These are phyloP conservation scores for Maniola jurtina DNA, from an alignment of 1,140 invertebrate genomes.

Conservation along the genomic window DNA sequence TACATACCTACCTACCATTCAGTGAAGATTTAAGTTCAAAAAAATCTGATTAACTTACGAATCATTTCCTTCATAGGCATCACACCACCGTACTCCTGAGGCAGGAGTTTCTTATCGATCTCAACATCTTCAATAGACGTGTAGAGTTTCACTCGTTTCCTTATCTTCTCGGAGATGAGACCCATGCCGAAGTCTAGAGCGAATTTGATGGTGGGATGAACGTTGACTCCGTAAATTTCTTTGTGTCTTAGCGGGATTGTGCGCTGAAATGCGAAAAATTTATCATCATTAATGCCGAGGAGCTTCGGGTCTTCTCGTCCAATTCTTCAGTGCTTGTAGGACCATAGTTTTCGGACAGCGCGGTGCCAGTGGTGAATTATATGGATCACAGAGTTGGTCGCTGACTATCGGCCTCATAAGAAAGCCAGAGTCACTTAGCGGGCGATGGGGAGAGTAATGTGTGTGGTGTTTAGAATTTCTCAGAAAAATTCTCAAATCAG, in stretches of 20 bases:
- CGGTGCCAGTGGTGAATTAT: no score
- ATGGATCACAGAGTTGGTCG: no score
- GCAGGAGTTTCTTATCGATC: slow-evolving; percentile 84
- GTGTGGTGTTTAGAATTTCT: no score
- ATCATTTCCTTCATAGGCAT: slow-evolving; percentile 92
- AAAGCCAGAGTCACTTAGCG: no score
- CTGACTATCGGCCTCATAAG: no score
- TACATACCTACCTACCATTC: no score
- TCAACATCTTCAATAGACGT: slow-evolving; percentile 81
- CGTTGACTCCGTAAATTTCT: slow-evolving; percentile 88
- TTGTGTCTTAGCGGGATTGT: slow-evolving; percentile 92
- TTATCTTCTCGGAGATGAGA: slow-evolving; percentile 90
- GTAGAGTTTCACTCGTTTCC: slow-evolving; percentile 85
- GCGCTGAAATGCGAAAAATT: slow-evolving; percentile 77
- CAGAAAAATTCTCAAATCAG: no score
- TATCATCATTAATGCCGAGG: no score
- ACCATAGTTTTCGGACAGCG: no score
- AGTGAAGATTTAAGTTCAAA: background rate
- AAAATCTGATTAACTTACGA: slow-evolving; percentile 72
- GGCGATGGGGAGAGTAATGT: no score
- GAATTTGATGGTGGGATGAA: slow-evolving; percentile 87
- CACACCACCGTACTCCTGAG: slow-evolving; percentile 89
- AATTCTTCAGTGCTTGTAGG: no score
- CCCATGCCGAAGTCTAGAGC: slow-evolving; percentile 89
- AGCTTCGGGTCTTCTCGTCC: no score